A percentile compares a stretch with the other conserved stretches of the same genome.
Conservation (phyloP, 2,797 vertebrate species). For the Myripristis murdjan region DNA sequence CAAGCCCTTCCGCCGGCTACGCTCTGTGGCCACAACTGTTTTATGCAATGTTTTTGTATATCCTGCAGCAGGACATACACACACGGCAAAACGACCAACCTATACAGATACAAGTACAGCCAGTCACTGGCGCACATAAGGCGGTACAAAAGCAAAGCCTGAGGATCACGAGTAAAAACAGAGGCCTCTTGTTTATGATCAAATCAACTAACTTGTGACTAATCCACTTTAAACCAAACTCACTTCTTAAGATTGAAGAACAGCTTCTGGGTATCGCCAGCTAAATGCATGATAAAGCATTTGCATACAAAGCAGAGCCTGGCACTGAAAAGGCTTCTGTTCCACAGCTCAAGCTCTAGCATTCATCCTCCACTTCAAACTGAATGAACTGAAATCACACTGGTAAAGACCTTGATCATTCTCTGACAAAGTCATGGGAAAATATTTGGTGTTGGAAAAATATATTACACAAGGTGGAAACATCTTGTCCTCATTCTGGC, state of each 20-base stretch:
- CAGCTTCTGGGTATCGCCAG: slow-evolving; percentile 46
- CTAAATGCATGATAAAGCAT: slow-evolving; percentile 4
- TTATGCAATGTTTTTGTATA: background rate
- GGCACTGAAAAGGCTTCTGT: slow-evolving; percentile 17
- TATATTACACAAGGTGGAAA: background rate
- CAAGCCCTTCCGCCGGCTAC: slow-evolving; percentile 56
- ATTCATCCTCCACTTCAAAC: slow-evolving; percentile 2
- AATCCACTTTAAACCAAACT: slow-evolving; percentile 55
- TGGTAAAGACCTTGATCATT: slow-evolving; percentile 14
- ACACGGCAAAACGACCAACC: slow-evolving; percentile 20
- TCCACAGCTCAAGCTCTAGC: slow-evolving; percentile 19
- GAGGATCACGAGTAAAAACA: slow-evolving; percentile 33
- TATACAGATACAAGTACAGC: slow-evolving; percentile 11
- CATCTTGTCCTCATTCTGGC: background rate
- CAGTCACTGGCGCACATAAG: background rate
- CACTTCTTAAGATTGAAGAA: slow-evolving; percentile 38
- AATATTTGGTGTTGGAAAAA: no score
- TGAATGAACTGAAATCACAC: slow-evolving; percentile 12
- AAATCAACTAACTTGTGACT: slow-evolving; percentile 41
- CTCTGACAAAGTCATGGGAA: background rate
- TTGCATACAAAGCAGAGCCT: slow-evolving; percentile 50
- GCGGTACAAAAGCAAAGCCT: background rate
- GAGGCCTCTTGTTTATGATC: slow-evolving; percentile 28
- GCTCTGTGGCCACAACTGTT: slow-evolving; percentile 35
- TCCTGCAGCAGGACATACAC: background rate